A percentile compares a stretch with the other conserved stretches of the same genome.
Evolutionary conservation across 92 coral and sea anemone genomes (phyloP).

Genomic region (Palythoa heliodiscus): DNA sequence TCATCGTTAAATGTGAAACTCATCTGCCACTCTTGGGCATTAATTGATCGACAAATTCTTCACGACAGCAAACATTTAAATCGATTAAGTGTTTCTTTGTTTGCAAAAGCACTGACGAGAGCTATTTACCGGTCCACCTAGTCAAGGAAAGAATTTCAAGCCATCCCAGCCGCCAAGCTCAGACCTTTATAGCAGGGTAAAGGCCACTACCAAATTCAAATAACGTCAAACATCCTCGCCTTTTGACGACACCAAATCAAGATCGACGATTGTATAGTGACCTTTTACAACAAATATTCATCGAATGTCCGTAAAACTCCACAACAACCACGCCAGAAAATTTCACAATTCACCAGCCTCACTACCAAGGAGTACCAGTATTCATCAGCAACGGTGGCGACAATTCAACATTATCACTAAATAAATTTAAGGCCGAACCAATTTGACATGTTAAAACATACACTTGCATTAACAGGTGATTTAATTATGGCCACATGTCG

Average conservation of each 20-base stretch:
- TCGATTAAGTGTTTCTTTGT: conserved; percentile 12
- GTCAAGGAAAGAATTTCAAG: background rate
- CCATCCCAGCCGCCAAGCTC: background rate
- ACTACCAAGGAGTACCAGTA: background rate
- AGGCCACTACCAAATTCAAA: background rate
- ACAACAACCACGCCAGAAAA: background rate
- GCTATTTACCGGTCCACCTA: conserved; percentile 1
- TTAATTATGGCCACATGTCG: no score
- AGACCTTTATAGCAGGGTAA: background rate
- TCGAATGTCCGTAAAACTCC: background rate
- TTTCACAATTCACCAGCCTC: background rate
- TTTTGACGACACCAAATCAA: background rate
- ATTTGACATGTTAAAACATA: no score
- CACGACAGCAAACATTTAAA: conserved; percentile 41
- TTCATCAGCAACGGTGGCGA: background rate
- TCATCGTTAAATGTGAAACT: background rate
- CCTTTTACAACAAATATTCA: background rate
- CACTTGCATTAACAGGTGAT: no score
- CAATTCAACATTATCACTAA: conserved; percentile 8
- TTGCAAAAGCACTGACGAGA: conserved; percentile 23
- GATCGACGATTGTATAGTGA: conserved; percentile 5
- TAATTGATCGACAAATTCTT: background rate
- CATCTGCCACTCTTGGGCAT: conserved; percentile 9
- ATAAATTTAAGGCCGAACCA: background rate
- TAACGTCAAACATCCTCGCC: conserved; percentile 4